Conservation (phyloP, 2,888 invertebrate genomes). For the Laothoe populi region DNA sequence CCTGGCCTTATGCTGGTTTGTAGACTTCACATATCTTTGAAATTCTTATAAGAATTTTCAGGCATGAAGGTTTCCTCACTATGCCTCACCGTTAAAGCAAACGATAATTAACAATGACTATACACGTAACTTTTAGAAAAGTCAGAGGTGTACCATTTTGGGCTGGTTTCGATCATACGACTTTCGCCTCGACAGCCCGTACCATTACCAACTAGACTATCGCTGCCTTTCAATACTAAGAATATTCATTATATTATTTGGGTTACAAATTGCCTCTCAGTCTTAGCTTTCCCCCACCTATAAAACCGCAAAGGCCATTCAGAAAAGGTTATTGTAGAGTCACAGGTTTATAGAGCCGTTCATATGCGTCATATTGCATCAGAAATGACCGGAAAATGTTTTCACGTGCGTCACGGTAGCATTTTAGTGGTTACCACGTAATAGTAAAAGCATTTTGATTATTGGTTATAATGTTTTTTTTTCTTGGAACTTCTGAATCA, state of each 20-base stretch:
- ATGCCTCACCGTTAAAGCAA: no score
- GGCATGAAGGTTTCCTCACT: no score
- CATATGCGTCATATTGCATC: conserved; percentile 22
- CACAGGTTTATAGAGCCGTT: conserved; percentile 4
- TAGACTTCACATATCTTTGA: no score
- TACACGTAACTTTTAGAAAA: no score
- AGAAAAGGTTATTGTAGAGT: conserved; percentile 10
- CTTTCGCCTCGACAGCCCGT: no score
- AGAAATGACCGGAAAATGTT: conserved; percentile 21
- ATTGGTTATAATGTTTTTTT: background rate
- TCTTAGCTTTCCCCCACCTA: background rate
- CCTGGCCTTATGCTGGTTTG: no score
- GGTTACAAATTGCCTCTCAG: background rate
- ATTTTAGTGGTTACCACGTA: conserved; percentile 2
- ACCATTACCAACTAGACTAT: no score
- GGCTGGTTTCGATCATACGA: no score
- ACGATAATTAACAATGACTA: no score
- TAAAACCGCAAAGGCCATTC: background rate
- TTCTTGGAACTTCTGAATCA: background rate
- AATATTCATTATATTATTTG: background rate
- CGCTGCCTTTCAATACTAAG: no score
- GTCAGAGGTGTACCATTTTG: no score
- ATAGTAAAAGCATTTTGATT: background rate
- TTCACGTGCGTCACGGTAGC: conserved; percentile 24
- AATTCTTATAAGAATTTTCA: no score